phyloP scores from a whole-genome alignment of 2,888 invertebrate genomes.

The Sialis fuliginosa region DNA sequence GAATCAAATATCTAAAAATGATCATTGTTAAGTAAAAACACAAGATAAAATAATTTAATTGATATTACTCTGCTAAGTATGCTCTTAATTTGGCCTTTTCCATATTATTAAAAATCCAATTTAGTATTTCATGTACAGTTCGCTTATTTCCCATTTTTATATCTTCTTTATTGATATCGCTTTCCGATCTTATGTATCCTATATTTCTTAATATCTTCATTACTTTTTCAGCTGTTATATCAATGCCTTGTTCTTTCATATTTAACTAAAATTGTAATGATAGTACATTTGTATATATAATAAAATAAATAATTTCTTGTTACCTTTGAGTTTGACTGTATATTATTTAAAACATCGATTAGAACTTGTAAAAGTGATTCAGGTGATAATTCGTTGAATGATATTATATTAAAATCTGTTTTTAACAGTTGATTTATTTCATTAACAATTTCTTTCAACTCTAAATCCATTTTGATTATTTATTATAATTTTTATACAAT shows the following conservation, averaged over 20 bases:
- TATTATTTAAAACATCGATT: conserved; percentile 46
- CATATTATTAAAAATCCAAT: conserved; percentile 61
- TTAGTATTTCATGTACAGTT: conserved; percentile 57
- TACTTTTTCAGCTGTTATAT: background rate
- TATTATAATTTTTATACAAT: no score
- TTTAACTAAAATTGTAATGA: background rate
- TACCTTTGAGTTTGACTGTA: background rate
- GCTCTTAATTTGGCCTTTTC: conserved; percentile 64
- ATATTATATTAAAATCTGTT: conserved; percentile 62
- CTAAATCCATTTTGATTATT: conserved; percentile 36
- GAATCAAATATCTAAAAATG: background rate
- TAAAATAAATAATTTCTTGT: background rate
- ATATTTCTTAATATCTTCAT: background rate
- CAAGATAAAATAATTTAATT: background rate
- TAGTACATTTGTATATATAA: background rate
- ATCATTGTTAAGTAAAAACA: background rate
- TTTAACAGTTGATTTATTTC: conserved; percentile 56
- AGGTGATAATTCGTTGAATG: conserved; percentile 63
- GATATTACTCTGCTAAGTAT: conserved; percentile 54
- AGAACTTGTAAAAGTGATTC: conserved; percentile 61
- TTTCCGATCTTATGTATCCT: background rate
- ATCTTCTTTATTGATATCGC: conserved; percentile 18
- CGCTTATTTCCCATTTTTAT: conserved; percentile 53
- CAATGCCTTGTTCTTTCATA: background rate
- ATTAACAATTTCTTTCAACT: conserved; percentile 48